Percentiles rank a stretch among this genome's conserved stretches.
phyloP scores from a whole-genome alignment of 2,113 vertebrate species.

The Craseonycteris thonglongyai region DNA sequence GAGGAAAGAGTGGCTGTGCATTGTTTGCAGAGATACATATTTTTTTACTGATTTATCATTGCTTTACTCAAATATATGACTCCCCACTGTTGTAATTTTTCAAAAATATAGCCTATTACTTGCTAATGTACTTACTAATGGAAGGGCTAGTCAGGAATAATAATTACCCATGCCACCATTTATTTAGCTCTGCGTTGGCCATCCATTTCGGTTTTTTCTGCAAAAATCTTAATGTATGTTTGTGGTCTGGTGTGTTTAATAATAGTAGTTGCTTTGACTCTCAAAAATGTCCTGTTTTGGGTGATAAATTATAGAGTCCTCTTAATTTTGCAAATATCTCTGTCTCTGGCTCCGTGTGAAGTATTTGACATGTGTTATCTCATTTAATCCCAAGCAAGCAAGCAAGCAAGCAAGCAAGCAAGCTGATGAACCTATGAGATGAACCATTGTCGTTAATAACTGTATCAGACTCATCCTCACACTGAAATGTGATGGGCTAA shows the following conservation, averaged over 20 bases:
- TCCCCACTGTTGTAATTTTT: not conserved
- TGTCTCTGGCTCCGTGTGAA: not conserved
- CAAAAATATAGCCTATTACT: not conserved
- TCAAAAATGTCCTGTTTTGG: not conserved
- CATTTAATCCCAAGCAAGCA: not conserved
- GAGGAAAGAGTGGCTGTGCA: not conserved
- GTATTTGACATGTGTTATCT: not conserved
- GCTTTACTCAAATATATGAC: not conserved
- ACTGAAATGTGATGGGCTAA: not conserved
- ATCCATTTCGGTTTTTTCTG: not conserved
- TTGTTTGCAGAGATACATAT: not conserved
- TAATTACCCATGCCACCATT: not conserved
- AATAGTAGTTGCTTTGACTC: not conserved
- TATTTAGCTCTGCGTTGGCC: not conserved
- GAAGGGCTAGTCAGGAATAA: not conserved
- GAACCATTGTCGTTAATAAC: not conserved
- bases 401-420: not conserved
- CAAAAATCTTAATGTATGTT: not conserved
- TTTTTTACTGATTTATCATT: not conserved
- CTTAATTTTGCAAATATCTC: not conserved
- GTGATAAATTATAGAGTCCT: not conserved
- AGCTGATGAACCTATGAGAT: not conserved
- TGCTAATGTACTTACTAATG: not conserved
- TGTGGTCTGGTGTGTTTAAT: not conserved
- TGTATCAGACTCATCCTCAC: not conserved